These are phyloP conservation scores for Aix galericulata DNA, from an alignment of 2,113 vertebrate genomes.

Conservation along the genomic window DNA sequence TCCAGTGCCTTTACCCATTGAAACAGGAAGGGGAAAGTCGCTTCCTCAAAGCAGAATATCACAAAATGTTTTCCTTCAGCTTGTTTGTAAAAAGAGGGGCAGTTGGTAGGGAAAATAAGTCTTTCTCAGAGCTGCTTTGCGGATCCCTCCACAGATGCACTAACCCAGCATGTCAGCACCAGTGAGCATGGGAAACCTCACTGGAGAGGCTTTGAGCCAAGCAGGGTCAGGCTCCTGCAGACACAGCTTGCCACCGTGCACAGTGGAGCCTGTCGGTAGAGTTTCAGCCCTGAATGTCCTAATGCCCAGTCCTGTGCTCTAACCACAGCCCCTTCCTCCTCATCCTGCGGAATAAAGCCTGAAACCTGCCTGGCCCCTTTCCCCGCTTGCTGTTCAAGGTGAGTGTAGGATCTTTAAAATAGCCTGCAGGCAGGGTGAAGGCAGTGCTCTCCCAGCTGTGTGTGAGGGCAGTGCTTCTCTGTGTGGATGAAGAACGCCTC, in stretches of 20 bases:
- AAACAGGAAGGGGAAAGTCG: background rate
- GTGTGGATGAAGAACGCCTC: background rate
- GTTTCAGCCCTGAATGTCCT: background rate
- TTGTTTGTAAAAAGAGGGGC: background rate
- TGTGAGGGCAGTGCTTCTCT: background rate
- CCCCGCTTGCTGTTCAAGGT: background rate
- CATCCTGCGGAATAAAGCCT: background rate
- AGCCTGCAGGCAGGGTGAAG: background rate
- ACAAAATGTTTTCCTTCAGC: background rate
- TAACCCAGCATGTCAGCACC: background rate
- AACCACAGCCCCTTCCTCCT: background rate
- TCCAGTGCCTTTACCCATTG: background rate
- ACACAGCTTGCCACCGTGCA: accelerated
- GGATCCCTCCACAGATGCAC: background rate
- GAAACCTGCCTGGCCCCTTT: background rate
- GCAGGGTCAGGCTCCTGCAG: background rate
- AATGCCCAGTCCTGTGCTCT: background rate
- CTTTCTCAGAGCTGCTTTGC: background rate
- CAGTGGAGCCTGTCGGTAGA: background rate
- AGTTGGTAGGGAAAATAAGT: background rate
- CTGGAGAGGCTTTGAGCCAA: background rate
- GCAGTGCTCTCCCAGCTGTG: background rate
- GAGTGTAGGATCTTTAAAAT: accelerated
- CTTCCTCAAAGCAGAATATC: background rate
- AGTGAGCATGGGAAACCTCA: accelerated